Base-by-base conservation (phyloP, 1,140 invertebrate genomes). In the Radopholus similis region DNA sequence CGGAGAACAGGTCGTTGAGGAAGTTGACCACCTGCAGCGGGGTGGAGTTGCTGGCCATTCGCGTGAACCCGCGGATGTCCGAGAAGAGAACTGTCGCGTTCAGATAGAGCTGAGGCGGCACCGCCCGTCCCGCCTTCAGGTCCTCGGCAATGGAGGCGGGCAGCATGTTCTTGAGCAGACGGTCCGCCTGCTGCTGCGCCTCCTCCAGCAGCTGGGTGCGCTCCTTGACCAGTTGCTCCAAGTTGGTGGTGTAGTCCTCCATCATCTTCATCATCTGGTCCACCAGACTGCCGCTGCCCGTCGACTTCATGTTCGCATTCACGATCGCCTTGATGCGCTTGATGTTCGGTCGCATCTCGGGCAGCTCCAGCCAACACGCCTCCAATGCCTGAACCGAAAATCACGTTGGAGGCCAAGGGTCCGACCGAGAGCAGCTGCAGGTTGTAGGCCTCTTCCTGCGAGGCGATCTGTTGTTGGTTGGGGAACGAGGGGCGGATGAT, bases 51-150 rank as follows among this genome's bases (percentile, higher is more conserved):
- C 77, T 75, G 28, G 70, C 75, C 63, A 81, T 77, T 28, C 67
- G 42, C 9, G 79, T 82, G 65, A 82, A 82, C 18, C 75, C 77
- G 15, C 72, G 44, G 42, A 82, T 83, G 53, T 83, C 78, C 9
- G 79, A 78, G 44, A 83, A 83, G 21, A 83, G 81, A n/a, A 85
- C 80, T 11, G 84, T 84, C 1, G 83, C 83, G 60, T 75, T 76
- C 26, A 76, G 64, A 68, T 80, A 85, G 5, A 75, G 70, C 64
- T 84, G 83, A 1, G 84, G 83, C 9, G 80, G 64, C 6, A 85
- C 78, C 28, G 78, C 66, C 34, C 81, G 77, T 18, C 83, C 84
- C 42, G 74, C 60, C 64, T 84, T 83, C 34, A 85, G 66, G 53
- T 83, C 82, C 49, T 83, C 77, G 9, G 84, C 84, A 23, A 85